Evolutionary conservation across 2,888 invertebrate genomes (phyloP).

Genomic region (Chironomus riparius): DNA sequence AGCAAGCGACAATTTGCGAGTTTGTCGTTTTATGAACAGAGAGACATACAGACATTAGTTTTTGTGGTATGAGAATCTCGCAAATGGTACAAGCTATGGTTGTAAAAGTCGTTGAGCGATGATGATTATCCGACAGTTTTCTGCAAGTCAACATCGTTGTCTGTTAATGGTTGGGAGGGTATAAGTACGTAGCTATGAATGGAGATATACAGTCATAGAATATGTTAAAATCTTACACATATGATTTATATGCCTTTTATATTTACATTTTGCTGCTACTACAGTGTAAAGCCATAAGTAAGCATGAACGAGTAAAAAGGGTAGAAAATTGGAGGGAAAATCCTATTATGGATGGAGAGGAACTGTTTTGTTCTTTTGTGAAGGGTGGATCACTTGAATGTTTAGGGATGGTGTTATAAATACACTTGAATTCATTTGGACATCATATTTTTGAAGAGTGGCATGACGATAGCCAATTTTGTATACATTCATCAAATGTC

Average conservation of each 20-base stretch:
- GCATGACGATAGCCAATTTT: not conserved
- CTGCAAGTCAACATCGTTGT: not conserved
- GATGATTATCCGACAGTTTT: not conserved
- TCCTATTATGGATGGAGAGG: not conserved
- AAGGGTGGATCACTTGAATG: too few species aligned
- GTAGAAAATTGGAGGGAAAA: too few species aligned
- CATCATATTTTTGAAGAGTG: not conserved
- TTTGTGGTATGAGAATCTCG: too few species aligned
- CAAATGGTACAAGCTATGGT: too few species aligned
- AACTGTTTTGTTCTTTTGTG: not conserved
- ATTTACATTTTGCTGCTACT: not conserved
- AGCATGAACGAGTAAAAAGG: too few species aligned
- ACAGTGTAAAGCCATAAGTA: too few species aligned
- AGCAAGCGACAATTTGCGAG: not conserved
- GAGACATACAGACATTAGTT: too few species aligned
- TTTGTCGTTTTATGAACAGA: too few species aligned
- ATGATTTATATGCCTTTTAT: slow-evolving; percentile 16
- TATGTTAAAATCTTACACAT: slow-evolving; percentile 8
- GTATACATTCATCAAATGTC: too few species aligned
- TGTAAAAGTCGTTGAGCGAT: not conserved
- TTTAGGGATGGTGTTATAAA: not conserved
- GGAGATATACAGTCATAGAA: not conserved
- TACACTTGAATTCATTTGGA: not conserved
- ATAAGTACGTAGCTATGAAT: not conserved
- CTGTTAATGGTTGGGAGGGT: not conserved